Evolutionary conservation across 2,888 invertebrate genomes (phyloP).

Genomic region (Meandrusa payeni): DNA sequence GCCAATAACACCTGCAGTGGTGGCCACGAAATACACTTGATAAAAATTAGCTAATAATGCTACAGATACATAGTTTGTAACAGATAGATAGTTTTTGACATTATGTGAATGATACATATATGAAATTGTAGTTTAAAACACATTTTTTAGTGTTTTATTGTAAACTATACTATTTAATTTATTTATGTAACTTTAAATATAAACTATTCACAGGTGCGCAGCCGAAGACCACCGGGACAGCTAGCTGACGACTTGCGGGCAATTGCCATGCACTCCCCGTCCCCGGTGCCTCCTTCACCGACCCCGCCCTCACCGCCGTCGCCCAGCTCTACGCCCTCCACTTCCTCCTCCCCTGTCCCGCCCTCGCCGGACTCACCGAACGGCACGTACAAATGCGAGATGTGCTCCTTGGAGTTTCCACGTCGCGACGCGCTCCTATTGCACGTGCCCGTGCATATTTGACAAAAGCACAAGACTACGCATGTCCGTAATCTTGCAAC

Average conservation of each 20-base stretch:
- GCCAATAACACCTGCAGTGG: no score
- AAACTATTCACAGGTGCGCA: slow-evolving; percentile 40
- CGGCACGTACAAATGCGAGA: slow-evolving; percentile 88
- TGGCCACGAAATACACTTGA: no score
- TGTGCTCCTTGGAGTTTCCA: slow-evolving; percentile 89
- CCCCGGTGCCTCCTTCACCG: slow-evolving; percentile 27
- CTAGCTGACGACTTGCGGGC: slow-evolving; percentile 67
- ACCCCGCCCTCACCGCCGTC: slow-evolving; percentile 24
- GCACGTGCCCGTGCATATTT: slow-evolving; percentile 92
- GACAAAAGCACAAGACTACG: slow-evolving; percentile 50
- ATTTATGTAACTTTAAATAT: no score
- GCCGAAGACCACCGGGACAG: slow-evolving; percentile 58
- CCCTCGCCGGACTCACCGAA: slow-evolving; percentile 34
- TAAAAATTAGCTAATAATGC: no score
- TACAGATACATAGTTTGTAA: no score
- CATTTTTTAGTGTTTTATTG: no score
- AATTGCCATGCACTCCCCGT: slow-evolving; percentile 42
- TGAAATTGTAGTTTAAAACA: no score
- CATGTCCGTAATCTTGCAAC: slow-evolving; percentile 13
- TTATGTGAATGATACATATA: no score
- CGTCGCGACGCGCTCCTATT: slow-evolving; percentile 86
- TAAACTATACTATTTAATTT: no score
- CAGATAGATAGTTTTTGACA: no score
- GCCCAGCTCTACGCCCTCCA: no score
- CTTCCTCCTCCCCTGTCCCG: no score